These are phyloP conservation scores for Rhagonycha lutea DNA, from an alignment of 2,888 invertebrate species.

Conservation along the genomic window DNA sequence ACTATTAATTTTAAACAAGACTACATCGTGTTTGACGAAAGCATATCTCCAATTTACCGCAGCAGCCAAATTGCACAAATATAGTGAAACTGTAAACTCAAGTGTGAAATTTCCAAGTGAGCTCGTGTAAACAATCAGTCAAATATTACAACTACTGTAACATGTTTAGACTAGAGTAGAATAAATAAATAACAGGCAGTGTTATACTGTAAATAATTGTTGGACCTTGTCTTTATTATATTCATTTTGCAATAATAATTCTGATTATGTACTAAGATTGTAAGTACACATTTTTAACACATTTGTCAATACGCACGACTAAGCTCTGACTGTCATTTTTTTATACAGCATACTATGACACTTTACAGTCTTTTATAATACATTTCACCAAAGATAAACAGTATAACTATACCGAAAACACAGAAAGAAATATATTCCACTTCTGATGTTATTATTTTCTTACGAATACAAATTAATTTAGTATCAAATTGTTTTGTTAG, in stretches of 20 bases:
- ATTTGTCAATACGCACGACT: background rate
- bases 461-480: background rate
- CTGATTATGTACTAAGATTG: background rate
- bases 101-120: constrained; percentile 32
- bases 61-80: constrained; percentile 28
- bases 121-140: constrained; percentile 48
- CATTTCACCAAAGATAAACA: background rate
- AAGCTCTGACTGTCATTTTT: background rate
- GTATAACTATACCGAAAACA: background rate
- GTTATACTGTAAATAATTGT: constrained; percentile 52
- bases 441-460: background rate
- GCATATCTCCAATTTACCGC: constrained; percentile 26
- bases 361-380: background rate
- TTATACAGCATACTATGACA: background rate
- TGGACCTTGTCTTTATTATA: constrained; percentile 23
- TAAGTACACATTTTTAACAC: background rate
- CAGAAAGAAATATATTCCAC: background rate
- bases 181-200: constrained; percentile 53
- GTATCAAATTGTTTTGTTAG: background rate
- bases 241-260: constrained; percentile 3
- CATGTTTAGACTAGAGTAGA: constrained; percentile 55
- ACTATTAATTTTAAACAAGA: constrained; percentile 24
- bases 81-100: constrained; percentile 39
- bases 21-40: constrained; percentile 25
- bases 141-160: constrained; percentile 53